Base-by-base conservation (phyloP, 1,140 invertebrate genomes). In the Medauroidea extradentata region DNA sequence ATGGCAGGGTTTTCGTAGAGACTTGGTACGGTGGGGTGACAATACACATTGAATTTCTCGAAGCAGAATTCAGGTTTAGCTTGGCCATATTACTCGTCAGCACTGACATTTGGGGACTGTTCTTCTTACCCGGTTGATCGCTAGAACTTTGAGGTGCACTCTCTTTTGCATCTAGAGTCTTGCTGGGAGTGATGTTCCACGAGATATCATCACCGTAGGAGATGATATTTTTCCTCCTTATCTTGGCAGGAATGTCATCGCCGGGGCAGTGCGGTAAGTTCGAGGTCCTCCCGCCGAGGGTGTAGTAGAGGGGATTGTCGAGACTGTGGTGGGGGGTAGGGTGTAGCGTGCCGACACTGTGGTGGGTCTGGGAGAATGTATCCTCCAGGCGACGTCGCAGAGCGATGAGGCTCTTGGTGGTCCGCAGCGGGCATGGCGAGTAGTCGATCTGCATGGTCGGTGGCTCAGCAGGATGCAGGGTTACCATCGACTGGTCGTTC, bases 381-480 rank as follows among this genome's bases (percentile, higher is more conserved):
- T 62, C 56, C 14, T 55, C 53, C 38, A 64, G 27, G 23, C 63
- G 52, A 24, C 59, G 43, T 11, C 62, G 42, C 0, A 66, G 57
- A 18, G 53, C 51, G 43, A 63, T 34, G 1, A 67, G 59, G 34
- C 61, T 63, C 34, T 61, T 57, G 11, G 65, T 61, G 13, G 60
- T 43, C n/a, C 52, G 13, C 14, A 64, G 29, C 13, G 65, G 55
- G 48, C 62, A 61, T n/a, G 68, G 66, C 1, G 66, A 67, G 46
- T 63, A 69, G 23, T 69, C 67, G n/a, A 69, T 69, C 21, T 67
- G 60, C 11, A 65, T 41, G 9, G 59, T 51, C n/a, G 57, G 55
- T 21, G 23, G 21, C 23, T 34, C 52, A 11, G 29, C 52, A 11
- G 29, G 29, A 4, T 34, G 29, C 29, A 34, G 29, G 29, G 29